Evolutionary conservation across 2,113 vertebrate species (phyloP).

Genomic region (Peucedramus taeniatus): DNA sequence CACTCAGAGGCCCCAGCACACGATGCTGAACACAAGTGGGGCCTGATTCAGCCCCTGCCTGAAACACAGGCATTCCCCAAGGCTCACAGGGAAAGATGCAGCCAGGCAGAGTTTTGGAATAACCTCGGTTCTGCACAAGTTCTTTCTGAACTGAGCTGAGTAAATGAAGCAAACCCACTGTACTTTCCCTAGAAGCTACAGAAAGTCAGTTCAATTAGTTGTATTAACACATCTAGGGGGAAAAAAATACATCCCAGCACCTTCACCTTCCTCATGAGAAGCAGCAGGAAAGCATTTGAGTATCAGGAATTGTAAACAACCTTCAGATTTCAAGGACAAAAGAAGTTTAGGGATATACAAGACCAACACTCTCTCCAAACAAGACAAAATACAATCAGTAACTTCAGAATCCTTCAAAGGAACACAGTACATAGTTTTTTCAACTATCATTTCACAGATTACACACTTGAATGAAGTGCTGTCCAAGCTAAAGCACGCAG

Average conservation of each 20-base stretch:
- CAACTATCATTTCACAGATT: background rate
- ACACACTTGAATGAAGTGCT: background rate
- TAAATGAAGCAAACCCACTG: background rate
- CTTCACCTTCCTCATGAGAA: background rate
- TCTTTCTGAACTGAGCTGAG: background rate
- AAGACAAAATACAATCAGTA: background rate
- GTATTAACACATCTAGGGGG: background rate
- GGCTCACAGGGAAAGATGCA: background rate
- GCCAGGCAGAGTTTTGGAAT: background rate
- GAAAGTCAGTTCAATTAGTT: background rate
- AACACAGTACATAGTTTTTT: background rate
- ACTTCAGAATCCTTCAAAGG: background rate
- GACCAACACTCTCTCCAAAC: background rate
- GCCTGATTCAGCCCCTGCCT: background rate
- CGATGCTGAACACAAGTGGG: background rate
- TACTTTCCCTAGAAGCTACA: background rate
- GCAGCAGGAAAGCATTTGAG: background rate
- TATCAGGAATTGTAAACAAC: background rate
- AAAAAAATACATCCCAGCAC: accelerated
- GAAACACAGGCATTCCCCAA: background rate
- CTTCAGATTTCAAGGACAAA: background rate
- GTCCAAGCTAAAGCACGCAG: background rate
- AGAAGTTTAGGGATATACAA: background rate
- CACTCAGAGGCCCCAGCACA: background rate
- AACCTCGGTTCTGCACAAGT: background rate